These are phyloP conservation scores for Conops quadrifasciatus DNA, from an alignment of 2,888 invertebrate species.

Conservation along the genomic window DNA sequence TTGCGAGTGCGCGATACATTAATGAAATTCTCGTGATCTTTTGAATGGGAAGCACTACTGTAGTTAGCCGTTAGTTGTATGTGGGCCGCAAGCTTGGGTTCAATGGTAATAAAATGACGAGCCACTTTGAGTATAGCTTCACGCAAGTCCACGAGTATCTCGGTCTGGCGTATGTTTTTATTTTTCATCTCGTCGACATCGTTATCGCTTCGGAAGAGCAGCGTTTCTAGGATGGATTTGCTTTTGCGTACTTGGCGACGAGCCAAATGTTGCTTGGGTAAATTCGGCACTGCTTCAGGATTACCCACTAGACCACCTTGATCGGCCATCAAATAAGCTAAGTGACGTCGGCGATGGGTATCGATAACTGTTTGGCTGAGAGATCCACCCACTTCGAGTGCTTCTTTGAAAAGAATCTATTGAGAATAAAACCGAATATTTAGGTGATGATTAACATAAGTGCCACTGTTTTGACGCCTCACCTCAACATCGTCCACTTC, in stretches of 20 bases:
- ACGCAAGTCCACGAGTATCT: conserved; percentile 95
- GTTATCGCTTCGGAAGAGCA: conserved; percentile 79
- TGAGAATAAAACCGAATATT: conserved; percentile 10
- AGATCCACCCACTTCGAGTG: conserved; percentile 80
- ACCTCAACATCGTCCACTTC: conserved; percentile 84
- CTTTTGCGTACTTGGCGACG: conserved; percentile 90
- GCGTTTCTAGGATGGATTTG: conserved; percentile 88
- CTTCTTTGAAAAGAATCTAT: conserved; percentile 76
- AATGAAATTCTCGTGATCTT: conserved; percentile 94
- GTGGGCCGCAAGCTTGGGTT: conserved; percentile 84
- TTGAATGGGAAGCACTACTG: conserved; percentile 92
- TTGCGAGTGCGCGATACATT: conserved; percentile 88
- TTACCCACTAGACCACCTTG: conserved; percentile 93
- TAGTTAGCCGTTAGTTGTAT: conserved; percentile 90
- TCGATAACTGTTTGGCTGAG: conserved; percentile 79
- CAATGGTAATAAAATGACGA: conserved; percentile 92
- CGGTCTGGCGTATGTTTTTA: conserved; percentile 98
- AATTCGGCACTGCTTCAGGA: conserved; percentile 86
- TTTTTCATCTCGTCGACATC: conserved; percentile 86
- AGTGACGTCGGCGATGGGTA: conserved; percentile 88
- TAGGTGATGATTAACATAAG: neutral
- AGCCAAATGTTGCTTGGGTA: conserved; percentile 90
- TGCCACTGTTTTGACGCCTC: neutral
- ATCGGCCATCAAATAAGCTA: conserved; percentile 96
- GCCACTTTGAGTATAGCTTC: conserved; percentile 95